These are phyloP conservation scores for Siniperca knerii DNA, from an alignment of 2,113 vertebrate species.

Conservation along the genomic window DNA sequence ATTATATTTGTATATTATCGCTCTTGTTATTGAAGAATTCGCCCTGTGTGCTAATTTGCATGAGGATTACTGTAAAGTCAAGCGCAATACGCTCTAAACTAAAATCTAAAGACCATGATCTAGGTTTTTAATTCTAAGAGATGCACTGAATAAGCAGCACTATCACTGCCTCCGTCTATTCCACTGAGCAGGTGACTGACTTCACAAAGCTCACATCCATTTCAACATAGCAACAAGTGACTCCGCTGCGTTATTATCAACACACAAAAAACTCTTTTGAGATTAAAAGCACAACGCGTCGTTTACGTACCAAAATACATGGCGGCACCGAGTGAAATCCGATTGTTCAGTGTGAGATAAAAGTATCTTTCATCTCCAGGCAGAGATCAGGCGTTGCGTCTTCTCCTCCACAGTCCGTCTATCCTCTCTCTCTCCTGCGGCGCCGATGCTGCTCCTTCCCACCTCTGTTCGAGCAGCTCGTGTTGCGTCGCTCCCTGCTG, in stretches of 20 bases:
- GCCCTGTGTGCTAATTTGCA: not conserved
- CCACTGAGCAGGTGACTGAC: conserved; percentile 44
- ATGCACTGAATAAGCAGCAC: not conserved
- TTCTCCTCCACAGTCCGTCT: conserved; percentile 43
- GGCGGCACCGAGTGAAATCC: conserved; percentile 43
- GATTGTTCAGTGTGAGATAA: conserved; percentile 31
- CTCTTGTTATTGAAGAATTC: not conserved
- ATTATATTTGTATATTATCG: not conserved
- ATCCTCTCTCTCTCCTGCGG: conserved; percentile 54
- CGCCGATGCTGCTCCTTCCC: conserved; percentile 67
- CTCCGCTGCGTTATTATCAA: conserved; percentile 10
- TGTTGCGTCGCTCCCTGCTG: conserved; percentile 78
- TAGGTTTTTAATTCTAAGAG: not conserved
- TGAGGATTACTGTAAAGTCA: not conserved
- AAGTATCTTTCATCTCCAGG: conserved; percentile 55
- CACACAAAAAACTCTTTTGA: not conserved
- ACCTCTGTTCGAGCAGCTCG: conserved; percentile 79
- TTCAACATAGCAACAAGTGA: conserved; percentile 75
- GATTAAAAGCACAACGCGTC: not conserved
- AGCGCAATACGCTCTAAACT: not conserved
- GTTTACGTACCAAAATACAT: conserved; percentile 77
- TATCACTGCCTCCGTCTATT: not conserved
- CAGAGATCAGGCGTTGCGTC: conserved; percentile 38
- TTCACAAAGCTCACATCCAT: conserved; percentile 32
- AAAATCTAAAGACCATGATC: not conserved